Conservation (phyloP, 2,888 invertebrate species). For the Merodon equestris region DNA sequence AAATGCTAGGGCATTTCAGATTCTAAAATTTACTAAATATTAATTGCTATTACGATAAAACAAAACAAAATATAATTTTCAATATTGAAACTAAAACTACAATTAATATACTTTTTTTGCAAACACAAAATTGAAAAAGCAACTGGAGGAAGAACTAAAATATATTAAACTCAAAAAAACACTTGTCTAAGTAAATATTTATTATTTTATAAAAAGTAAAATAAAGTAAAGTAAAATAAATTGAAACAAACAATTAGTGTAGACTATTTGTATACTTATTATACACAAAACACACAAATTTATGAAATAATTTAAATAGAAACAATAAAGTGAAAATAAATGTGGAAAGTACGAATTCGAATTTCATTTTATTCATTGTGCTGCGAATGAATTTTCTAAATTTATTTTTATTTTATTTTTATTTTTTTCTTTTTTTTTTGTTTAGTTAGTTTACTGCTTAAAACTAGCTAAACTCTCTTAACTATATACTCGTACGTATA, state of each 20-base stretch:
- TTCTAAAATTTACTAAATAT: slow-evolving; percentile 43
- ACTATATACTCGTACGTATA: no score
- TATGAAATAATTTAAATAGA: slow-evolving; percentile 62
- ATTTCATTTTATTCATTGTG: background rate
- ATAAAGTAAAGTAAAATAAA: slow-evolving; percentile 54
- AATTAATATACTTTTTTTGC: slow-evolving; percentile 44
- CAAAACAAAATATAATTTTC: slow-evolving; percentile 45
- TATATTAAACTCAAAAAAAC: slow-evolving; percentile 27
- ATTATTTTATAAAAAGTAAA: slow-evolving; percentile 60
- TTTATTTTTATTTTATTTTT: no score
- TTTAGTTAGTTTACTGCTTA: no score
- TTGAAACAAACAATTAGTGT: slow-evolving; percentile 62
- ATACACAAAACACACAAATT: slow-evolving; percentile 68
- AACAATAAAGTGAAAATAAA: slow-evolving; percentile 66
- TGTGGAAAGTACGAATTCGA: slow-evolving; percentile 33
- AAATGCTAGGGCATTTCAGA: slow-evolving; percentile 83
- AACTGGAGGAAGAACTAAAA: slow-evolving; percentile 35
- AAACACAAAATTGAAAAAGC: slow-evolving; percentile 46
- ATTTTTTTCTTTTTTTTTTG: no score
- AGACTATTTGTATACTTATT: slow-evolving; percentile 66
- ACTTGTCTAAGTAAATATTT: slow-evolving; percentile 38
- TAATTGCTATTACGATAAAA: slow-evolving; percentile 49
- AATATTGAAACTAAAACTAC: slow-evolving; percentile 43
- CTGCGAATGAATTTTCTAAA: no score
- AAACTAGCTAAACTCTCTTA: no score